Evolutionary conservation across 2,113 vertebrate species (phyloP), one percentile per base, ranked within the genome.

Genomic region (Embiotoca jacksoni): DNA sequence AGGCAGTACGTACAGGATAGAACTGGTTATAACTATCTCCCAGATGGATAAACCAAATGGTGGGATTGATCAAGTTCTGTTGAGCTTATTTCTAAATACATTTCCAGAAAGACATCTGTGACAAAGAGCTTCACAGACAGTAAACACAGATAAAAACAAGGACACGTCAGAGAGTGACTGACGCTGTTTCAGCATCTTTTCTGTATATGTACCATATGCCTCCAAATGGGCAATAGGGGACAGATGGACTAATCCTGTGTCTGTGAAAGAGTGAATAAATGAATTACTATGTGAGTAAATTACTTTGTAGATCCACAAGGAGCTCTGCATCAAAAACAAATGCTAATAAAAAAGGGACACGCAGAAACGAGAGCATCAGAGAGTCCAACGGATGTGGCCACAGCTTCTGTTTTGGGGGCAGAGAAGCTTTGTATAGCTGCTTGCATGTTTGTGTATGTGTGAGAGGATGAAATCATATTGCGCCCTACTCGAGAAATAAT

Each of bases 401-500:
- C 49, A 72, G 80, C 30, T 74, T 67, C 32, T 82, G 73, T 74
- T n/a, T 65, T 7, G 13, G 14, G 60, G 50, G 49, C 32, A 33
- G 57, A 55, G 75, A 44, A 32, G 55, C 36, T 69, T 62, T 81
- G 46, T 47, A 58, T 35, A 23, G n/a, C 60, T 1, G 1, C 56
- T 50, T 53, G 11, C 10, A 3, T 50, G 14, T 59, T n/a, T 65
- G 56, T 58, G 71, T 39, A 56, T 52, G 37, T 58, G 67, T 15
- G 55, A 41, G 31, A 33, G 59, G 49, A 35, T 73, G 66, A 87
- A 75, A 76, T 83, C 66, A 68, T 61, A 69, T 32, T 75, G 32
- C 39, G 65, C 44, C n/a, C 69, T 83, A 58, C 80, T 85, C 52
- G 82, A 83, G 66, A 87, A 78, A 88, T 81, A 77, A 81, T 65